Percentiles rank a stretch among this genome's conserved stretches.
Evolutionary conservation across 2,797 vertebrate genomes (phyloP).

Genomic region (Clarias platycephalus): DNA sequence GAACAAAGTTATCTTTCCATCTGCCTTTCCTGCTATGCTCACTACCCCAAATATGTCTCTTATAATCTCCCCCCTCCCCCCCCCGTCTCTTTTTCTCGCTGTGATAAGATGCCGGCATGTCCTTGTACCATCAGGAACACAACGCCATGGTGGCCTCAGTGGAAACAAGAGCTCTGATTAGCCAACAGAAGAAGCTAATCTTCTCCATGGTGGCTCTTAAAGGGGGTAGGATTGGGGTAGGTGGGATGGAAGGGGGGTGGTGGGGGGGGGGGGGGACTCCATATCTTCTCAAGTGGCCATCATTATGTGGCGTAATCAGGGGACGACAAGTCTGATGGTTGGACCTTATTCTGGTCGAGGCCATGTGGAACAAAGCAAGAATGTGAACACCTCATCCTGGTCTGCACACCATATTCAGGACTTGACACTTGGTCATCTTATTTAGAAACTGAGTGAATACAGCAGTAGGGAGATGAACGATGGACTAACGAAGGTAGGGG

Average conservation of each 20-base stretch:
- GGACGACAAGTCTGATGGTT: conserved; percentile 31
- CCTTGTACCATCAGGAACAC: conserved; percentile 15
- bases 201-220: not conserved
- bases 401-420: conserved; percentile 7
- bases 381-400: conserved; percentile 18
- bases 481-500: not conserved
- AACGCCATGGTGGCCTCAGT: conserved; percentile 1
- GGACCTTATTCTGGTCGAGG: conserved; percentile 32
- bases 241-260: not conserved
- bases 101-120: conserved; percentile 18
- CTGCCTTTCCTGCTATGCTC: not conserved
- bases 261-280: not conserved
- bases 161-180: conserved; percentile 49
- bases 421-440: conserved; percentile 23
- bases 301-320: conserved; percentile 50
- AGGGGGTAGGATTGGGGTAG: not conserved
- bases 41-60: not conserved
- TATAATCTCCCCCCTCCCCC: not conserved
- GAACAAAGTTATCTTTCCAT: not conserved
- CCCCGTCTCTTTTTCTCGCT: not conserved
- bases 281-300: conserved; percentile 43
- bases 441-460: conserved; percentile 15
- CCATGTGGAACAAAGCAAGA: conserved; percentile 46
- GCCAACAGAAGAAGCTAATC: conserved; percentile 37
- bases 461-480: conserved; percentile 27